phyloP scores from a whole-genome alignment of 2,113 vertebrate genomes.

The Toxotes jaculatrix region DNA sequence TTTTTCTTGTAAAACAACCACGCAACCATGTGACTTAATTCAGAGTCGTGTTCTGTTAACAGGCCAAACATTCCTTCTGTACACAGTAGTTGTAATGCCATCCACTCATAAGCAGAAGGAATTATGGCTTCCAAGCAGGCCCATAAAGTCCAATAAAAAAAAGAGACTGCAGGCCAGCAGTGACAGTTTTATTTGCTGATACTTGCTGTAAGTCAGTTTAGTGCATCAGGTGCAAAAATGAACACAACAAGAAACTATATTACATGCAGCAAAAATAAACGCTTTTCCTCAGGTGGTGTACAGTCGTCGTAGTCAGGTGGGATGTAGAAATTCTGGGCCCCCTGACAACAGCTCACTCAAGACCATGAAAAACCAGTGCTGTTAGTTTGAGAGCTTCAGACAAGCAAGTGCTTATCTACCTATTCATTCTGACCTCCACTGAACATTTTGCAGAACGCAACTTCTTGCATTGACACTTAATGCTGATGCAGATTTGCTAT shows the following conservation, averaged over 20 bases:
- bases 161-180: slow-evolving; percentile 25
- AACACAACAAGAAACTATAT: slow-evolving; percentile 8
- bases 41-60: slow-evolving; percentile 17
- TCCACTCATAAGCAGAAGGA: not conserved
- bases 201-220: slow-evolving; percentile 43
- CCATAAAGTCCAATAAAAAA: slow-evolving; percentile 27
- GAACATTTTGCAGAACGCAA: not conserved
- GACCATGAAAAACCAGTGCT: not conserved
- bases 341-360: not conserved
- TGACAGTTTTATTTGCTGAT: slow-evolving; percentile 46
- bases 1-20: not conserved
- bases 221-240: slow-evolving; percentile 31
- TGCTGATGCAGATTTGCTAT: not conserved
- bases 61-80: not conserved
- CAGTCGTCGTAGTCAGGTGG: not conserved
- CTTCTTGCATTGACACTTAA: not conserved
- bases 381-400: not conserved
- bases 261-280: slow-evolving; percentile 7
- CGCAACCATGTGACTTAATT: not conserved
- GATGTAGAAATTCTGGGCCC: not conserved
- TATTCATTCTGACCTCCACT: not conserved
- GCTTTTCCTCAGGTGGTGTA: not conserved
- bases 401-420: not conserved
- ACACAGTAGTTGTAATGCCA: not conserved
- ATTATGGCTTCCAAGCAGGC: slow-evolving; percentile 21